These are phyloP conservation scores for Tetheella fluctuosa DNA, from an alignment of 2,888 invertebrate species.

Conservation along the genomic window DNA sequence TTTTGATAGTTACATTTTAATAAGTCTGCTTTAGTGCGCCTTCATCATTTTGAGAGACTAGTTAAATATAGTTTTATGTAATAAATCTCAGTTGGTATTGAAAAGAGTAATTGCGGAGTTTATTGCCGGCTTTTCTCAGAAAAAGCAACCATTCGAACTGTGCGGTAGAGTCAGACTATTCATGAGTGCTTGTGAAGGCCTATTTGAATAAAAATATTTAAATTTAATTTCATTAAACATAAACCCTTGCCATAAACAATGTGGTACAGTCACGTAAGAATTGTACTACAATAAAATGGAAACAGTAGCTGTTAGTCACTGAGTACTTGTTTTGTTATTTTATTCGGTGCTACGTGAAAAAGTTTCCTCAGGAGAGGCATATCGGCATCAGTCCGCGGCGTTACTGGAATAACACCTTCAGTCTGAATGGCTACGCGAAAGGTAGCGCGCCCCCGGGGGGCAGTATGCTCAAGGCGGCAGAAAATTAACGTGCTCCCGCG, in stretches of 20 bases:
- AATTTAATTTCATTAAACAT: too few relatives aligned
- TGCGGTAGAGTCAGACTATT: too few relatives aligned
- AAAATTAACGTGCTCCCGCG: conserved; percentile 88
- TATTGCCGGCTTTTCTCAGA: too few relatives aligned
- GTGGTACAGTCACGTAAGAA: neutral
- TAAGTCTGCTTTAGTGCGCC: too few relatives aligned
- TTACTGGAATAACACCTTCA: conserved; percentile 82
- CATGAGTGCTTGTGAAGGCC: too few relatives aligned
- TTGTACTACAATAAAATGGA: neutral
- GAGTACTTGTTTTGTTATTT: conserved; percentile 55
- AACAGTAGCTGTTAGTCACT: conserved; percentile 17
- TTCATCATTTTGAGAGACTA: too few relatives aligned
- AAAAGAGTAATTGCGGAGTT: too few relatives aligned
- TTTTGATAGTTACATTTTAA: neutral
- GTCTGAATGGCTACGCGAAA: conserved; percentile 81
- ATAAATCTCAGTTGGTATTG: too few relatives aligned
- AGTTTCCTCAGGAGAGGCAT: conserved; percentile 71
- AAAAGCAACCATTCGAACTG: too few relatives aligned
- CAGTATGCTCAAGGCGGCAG: conserved; percentile 90
- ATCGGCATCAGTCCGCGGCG: conserved; percentile 76
- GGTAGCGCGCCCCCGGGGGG: conserved; percentile 85
- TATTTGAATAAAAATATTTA: too few relatives aligned
- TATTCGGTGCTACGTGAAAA: conserved; percentile 64
- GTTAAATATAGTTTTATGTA: too few relatives aligned
- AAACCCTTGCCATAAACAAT: too few relatives aligned